Base-by-base conservation (phyloP, 2,888 invertebrate genomes). In the Yponomeuta malinellus region DNA sequence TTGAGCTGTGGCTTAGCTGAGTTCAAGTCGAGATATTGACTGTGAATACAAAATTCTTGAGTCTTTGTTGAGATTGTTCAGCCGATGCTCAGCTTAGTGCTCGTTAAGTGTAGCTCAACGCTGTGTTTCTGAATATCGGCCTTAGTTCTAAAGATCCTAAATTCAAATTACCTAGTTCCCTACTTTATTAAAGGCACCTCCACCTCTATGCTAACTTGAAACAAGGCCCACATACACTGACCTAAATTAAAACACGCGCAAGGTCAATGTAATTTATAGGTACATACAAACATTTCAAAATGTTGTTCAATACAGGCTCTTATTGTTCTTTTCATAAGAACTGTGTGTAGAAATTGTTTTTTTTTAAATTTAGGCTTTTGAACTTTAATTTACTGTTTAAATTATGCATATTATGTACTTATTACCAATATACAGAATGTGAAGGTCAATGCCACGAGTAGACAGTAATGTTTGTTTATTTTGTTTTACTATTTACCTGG, bases 171-270 rank as follows among this genome's bases (percentile, higher is more conserved):
- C 15, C 15, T 59, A 59, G 52, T 15, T 59, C 15, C 52, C 15
- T 43, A 59, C 52, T 59, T 15, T 1, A 59, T 15, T 59, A 59
- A 59, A 59, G 5, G 52, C 52, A 59, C 12, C 52, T 37, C 1
- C 23, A 37, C 4, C 43, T 43, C 43, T 59, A 59, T 15, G 52
- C 52, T 15, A 59, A 59, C 12, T 59, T 65, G 12, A 31, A 65
- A 65, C 65, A 23, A 65, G 29, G 65, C 65, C 65, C 31, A 65
- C 65, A 23, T 64, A 65, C 29, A 33, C 52, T 65, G 65, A 65
- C 65, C 65, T 33, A 29, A 65, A 65, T 65, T 59, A 59, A 59
- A 59, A 15, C 52, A 15, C 12, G 52, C 12, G 52, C 52, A 59
- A 59, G 52, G 52, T 59, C 52, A 59, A 59, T 52, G 8, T 59